A percentile compares a stretch with the other conserved stretches of the same genome.
These are phyloP conservation scores for Phoxinus dragarum DNA, from an alignment of 2,797 vertebrate genomes.

Conservation along the genomic window DNA sequence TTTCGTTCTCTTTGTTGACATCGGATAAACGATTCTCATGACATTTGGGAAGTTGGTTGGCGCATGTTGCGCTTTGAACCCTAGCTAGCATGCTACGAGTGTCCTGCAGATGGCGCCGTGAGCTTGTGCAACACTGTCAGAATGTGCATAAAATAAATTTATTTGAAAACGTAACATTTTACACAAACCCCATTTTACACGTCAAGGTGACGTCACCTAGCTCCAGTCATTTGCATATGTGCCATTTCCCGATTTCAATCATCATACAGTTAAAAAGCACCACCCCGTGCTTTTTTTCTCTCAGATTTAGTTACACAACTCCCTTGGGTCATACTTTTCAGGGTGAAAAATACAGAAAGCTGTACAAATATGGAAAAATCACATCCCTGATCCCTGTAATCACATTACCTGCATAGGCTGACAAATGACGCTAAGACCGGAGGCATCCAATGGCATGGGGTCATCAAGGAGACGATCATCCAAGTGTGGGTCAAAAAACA, in stretches of 20 bases:
- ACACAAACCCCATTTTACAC: too few relatives aligned
- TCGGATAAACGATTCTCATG: not conserved
- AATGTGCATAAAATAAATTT: not conserved
- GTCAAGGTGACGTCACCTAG: too few relatives aligned
- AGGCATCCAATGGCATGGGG: constrained; percentile 77
- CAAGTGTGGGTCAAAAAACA: constrained; percentile 81
- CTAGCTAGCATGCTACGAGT: too few relatives aligned
- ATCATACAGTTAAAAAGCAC: not conserved
- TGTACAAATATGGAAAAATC: not conserved
- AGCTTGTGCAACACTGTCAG: not conserved
- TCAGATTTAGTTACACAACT: not conserved
- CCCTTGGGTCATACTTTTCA: not conserved
- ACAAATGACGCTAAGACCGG: constrained; percentile 85
- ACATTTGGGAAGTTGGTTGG: not conserved
- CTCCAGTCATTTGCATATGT: too few relatives aligned
- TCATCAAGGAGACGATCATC: constrained; percentile 87
- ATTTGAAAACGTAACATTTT: not conserved
- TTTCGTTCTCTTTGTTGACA: not conserved
- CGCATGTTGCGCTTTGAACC: not conserved
- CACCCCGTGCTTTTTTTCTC: not conserved
- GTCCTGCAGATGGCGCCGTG: too few relatives aligned
- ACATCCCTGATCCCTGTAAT: not conserved
- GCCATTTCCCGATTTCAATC: not conserved
- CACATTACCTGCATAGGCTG: constrained; percentile 88
- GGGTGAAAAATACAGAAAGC: not conserved